phyloP scores from a whole-genome alignment of 1,140 invertebrate species.

The Cydia pomonella region DNA sequence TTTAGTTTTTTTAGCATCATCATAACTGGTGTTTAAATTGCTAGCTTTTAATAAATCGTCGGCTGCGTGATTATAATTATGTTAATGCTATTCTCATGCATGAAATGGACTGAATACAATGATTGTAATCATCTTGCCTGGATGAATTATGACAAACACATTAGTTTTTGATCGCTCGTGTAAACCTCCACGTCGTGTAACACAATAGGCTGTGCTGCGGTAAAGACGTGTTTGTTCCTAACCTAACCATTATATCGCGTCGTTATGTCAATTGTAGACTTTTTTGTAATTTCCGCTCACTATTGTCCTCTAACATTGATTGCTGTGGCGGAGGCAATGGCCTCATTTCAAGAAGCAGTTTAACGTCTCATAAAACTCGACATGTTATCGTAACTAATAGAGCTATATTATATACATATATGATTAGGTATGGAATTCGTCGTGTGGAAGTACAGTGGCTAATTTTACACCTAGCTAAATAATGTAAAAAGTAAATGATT shows the following conservation, averaged over 20 bases:
- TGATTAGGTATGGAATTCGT: constrained; percentile 48
- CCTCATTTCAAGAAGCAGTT: constrained; percentile 42
- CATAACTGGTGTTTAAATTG: neutral
- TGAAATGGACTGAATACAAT: neutral
- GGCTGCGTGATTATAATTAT: constrained; percentile 7
- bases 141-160: neutral
- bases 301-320: constrained; percentile 39
- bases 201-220: constrained; percentile 33
- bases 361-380: constrained; percentile 9
- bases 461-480: constrained; percentile 44
- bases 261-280: constrained; percentile 39
- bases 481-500: constrained; percentile 51
- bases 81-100: neutral
- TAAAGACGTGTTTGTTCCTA: constrained; percentile 27
- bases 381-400: constrained; percentile 35
- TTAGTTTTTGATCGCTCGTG: constrained; percentile 36
- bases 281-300: constrained; percentile 47
- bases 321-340: constrained; percentile 48
- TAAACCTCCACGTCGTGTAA: constrained; percentile 37
- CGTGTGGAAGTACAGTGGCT: constrained; percentile 40
- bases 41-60: neutral
- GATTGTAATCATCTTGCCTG: neutral
- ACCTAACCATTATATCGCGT: constrained; percentile 33
- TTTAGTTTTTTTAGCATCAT: neutral
- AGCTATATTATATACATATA: constrained; percentile 55